Evolutionary conservation across 1,140 invertebrate genomes (phyloP), one percentile per base, ranked within the genome.

Genomic region (Drosophila teissieri): DNA sequence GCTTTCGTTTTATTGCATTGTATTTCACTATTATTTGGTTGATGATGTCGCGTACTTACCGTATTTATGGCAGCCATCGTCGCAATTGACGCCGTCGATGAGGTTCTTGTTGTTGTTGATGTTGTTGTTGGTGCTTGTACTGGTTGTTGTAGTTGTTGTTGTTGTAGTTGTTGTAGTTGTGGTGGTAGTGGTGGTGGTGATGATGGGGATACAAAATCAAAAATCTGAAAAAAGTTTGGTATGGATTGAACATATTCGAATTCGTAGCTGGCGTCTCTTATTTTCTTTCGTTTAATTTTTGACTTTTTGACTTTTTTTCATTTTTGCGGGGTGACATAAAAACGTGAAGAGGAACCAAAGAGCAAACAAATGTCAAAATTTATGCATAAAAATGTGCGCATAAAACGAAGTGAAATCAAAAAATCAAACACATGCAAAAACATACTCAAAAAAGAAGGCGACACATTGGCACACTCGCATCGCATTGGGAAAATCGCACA

Each of bases 31-130:
- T 31, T 31, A 31, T 49, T 48, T 31, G 7, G 24, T 61, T 73
- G 69, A 60, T 34, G 55, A 40, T 52, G 42, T 77, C 85, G 73
- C 73, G 77, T 80, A 91, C 90, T 91, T 91, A 91, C 90, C 90
- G 90, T 91, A 80, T 91, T 91, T 77, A 91, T 90, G 78, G 90
- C 81, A 67, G 90, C 90, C 90, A 91, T 91, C 80, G 83, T 91
- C 84, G 84, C 79, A 88, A 86, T 89, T 89, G 83, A 76, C 79
- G 83, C 67, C 57, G 83, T 88, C 74, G 83, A 83, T 78, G 76
- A 61, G 68, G 60, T 80, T 68, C 75, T 79, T 69, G 64, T 74
- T 78, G 57, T 74, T 75, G 55, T 34, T 80, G 63, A 49, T 78
- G 63, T 37, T 68, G 64, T 63, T 81, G 78, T 57, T 80, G 78